Evolutionary conservation across 2,797 vertebrate genomes (phyloP).

Genomic region (Philypnodon macrostomus): DNA sequence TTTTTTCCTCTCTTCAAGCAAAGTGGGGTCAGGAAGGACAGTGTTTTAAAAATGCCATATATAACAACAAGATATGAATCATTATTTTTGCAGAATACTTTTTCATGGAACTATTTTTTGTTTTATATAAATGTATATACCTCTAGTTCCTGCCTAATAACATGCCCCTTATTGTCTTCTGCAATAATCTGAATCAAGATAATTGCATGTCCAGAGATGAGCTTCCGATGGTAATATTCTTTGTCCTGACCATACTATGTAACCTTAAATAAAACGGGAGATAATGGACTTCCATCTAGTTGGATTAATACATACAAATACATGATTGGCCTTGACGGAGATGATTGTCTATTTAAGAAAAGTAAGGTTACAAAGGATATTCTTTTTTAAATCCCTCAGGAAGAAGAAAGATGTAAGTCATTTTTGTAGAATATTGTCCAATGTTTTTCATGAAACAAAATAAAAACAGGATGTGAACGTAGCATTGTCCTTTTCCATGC

Average conservation of each 20-base stretch:
- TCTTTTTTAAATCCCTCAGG: conserved; percentile 57
- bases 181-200: no score
- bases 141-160: no score
- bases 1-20: conserved; percentile 17
- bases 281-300: no score
- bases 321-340: conserved; percentile 30
- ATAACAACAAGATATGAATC: conserved; percentile 30
- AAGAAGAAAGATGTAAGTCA: conserved; percentile 34
- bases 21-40: conserved; percentile 39
- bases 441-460: conserved; percentile 21
- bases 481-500: conserved; percentile 55
- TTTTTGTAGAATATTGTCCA: conserved; percentile 36
- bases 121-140: no score
- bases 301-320: no score
- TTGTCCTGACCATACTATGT: no score
- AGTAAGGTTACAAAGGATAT: conserved; percentile 38
- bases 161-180: no score
- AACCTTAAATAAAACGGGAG: no score
- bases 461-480: conserved; percentile 38
- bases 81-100: conserved; percentile 25
- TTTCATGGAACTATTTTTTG: conserved; percentile 9
- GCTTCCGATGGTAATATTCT: no score
- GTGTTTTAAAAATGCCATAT: conserved; percentile 56
- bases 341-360: conserved; percentile 27
- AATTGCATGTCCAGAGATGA: no score